phyloP scores from a whole-genome alignment of 92 coral and sea anemone species.

The Blastomussa wellsi region DNA sequence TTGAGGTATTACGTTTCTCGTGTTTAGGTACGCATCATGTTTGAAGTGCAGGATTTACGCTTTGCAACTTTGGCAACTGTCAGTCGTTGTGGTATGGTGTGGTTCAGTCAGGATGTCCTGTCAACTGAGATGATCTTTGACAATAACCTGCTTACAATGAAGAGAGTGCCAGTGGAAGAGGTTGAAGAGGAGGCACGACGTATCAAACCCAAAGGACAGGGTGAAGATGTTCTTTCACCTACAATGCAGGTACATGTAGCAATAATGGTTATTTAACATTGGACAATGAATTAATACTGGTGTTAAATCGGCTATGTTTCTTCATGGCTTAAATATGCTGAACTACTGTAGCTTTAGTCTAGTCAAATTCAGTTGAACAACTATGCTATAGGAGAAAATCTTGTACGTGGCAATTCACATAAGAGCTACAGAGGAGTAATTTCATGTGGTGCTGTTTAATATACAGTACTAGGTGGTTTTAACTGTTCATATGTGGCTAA shows the following conservation, averaged over 20 bases:
- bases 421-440: too few species aligned
- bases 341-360: neutral
- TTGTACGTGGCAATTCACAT: too few species aligned
- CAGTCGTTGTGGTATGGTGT: conserved; percentile 99
- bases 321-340: neutral
- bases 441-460: too few species aligned
- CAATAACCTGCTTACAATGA: conserved; percentile 74
- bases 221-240: conserved; percentile 87
- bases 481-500: neutral
- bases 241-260: conserved; percentile 87
- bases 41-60: conserved; percentile 98
- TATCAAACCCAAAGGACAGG: conserved; percentile 63
- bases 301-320: neutral
- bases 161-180: conserved; percentile 87
- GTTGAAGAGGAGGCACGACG: conserved; percentile 86
- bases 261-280: neutral
- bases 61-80: conserved; percentile 96
- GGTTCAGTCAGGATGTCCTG: conserved; percentile 96
- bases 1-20: neutral
- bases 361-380: neutral
- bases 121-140: conserved; percentile 97
- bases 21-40: conserved; percentile 95
- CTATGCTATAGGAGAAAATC: too few species aligned
- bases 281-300: neutral
- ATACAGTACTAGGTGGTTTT: neutral